Percentiles rank a stretch among this genome's conserved stretches.
Conservation (phyloP, 1,140 invertebrate species). For the Gryllus bimaculatus region DNA sequence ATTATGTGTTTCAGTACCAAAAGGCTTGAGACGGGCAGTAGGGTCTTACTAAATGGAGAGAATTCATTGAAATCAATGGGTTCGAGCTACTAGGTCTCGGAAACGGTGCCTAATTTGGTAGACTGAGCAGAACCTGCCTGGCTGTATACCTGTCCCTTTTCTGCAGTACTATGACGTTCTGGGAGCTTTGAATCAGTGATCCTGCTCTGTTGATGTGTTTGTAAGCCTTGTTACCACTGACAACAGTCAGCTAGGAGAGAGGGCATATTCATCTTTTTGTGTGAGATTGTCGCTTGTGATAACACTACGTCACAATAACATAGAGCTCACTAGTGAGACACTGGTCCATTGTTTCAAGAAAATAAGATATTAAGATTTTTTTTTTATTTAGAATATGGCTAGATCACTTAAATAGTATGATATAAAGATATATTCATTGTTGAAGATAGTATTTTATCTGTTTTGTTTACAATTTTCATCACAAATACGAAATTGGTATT, state of each 20-base stretch:
- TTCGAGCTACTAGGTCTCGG: too few species aligned
- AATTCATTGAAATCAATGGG: too few species aligned
- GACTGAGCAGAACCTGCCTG: neutral
- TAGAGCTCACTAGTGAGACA: neutral
- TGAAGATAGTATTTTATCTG: neutral
- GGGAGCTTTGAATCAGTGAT: too few species aligned
- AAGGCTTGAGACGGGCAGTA: too few species aligned
- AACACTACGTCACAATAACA: neutral
- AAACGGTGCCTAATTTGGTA: too few species aligned
- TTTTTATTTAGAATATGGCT: neutral
- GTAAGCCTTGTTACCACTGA: too few species aligned
- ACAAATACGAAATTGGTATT: neutral
- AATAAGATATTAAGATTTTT: neutral
- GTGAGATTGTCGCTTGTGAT: too few species aligned
- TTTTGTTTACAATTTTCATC: constrained; percentile 3
- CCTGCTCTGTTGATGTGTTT: too few species aligned
- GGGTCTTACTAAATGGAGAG: too few species aligned
- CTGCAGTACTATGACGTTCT: neutral
- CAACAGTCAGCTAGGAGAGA: too few species aligned
- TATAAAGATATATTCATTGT: neutral
- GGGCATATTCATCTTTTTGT: too few species aligned
- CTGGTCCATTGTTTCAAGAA: neutral
- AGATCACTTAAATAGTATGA: neutral
- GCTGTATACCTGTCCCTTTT: neutral
- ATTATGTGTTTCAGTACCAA: too few species aligned